Evolutionary conservation across 2,113 vertebrate genomes (phyloP).

Genomic region (Cyprinodon tularosa): DNA sequence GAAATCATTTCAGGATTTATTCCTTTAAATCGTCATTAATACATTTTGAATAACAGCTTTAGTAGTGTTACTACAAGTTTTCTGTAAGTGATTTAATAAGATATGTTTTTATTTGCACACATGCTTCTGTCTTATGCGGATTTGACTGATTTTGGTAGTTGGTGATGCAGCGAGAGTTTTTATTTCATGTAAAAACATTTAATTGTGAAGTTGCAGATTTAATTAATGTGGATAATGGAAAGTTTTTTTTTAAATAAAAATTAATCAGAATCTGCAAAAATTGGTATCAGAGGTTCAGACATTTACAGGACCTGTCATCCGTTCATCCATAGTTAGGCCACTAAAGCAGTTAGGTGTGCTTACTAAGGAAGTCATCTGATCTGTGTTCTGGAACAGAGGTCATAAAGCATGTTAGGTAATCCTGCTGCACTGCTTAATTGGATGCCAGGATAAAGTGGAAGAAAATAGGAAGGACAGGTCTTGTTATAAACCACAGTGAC

Average conservation of each 20-base stretch:
- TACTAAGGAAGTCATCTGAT: constrained; percentile 42
- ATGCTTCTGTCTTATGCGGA: no score
- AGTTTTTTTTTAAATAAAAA: neutral
- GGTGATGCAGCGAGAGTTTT: no score
- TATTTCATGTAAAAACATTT: no score
- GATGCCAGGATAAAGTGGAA: constrained; percentile 61
- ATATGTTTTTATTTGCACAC: neutral
- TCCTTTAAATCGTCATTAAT: neutral
- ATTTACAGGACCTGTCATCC: neutral
- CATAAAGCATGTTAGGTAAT: constrained; percentile 48
- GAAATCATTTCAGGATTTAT: neutral
- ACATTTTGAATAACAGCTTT: no score
- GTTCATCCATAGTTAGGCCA: neutral
- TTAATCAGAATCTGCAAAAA: neutral
- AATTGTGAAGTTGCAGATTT: no score
- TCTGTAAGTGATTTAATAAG: neutral
- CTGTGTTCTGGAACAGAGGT: constrained; percentile 15
- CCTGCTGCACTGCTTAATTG: constrained; percentile 52
- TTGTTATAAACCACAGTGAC: constrained; percentile 9
- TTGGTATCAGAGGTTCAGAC: neutral
- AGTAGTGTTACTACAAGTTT: neutral
- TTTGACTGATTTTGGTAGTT: no score
- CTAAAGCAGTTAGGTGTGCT: constrained; percentile 6
- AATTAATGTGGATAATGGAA: no score
- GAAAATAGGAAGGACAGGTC: constrained; percentile 57